Evolutionary conservation across 2,888 invertebrate genomes (phyloP), one percentile per base, ranked within the genome.

Genomic region (Erebia palarica): DNA sequence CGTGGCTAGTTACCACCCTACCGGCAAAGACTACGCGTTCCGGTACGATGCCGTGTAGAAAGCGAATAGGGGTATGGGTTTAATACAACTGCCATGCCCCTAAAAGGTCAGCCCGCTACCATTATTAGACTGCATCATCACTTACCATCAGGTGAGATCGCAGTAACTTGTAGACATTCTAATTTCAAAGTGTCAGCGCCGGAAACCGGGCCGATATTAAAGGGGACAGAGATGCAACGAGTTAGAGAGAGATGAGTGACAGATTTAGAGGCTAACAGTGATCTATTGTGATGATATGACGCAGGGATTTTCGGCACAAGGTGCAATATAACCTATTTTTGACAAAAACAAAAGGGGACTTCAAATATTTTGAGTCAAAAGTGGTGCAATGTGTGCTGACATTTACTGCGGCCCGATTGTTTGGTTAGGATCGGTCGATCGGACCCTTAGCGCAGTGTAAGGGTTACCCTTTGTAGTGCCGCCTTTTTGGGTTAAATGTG

Each of bases 301-400:
- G 85, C 77, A 77, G 81, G 85, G 82, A 84, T 84, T 86, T 82
- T 76, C 83, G 74, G 78, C 76, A 91, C 91, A 92, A 92, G 92
- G 92, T 92, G 92, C 86, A 86, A 78, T 79, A 75, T 84, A 91
- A 90, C 91, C 90, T 90, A 91, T 91, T 91, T 91, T 89, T 87
- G 89, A 85, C 85, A 87, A 87, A 90, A 87, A 85, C 81, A n/a
- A n/a, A n/a, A n/a, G n/a, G n/a, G n/a, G n/a, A n/a, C n/a, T n/a
- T n/a, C 76, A 75, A 77, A 78, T 78, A 78, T 85, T 86, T 81
- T 80, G 81, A 81, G 78, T 79, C 71, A 74, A 66, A 73, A 67
- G 74, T 76, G 72, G 82, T 82, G 89, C 91, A 91, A 91, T 80
- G 86, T 90, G 90, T 81, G 85, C 84, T 84, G 83, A 81, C 91